These are phyloP conservation scores for Siderastrea siderea DNA, from an alignment of 92 coral and sea anemone species.

Conservation along the genomic window DNA sequence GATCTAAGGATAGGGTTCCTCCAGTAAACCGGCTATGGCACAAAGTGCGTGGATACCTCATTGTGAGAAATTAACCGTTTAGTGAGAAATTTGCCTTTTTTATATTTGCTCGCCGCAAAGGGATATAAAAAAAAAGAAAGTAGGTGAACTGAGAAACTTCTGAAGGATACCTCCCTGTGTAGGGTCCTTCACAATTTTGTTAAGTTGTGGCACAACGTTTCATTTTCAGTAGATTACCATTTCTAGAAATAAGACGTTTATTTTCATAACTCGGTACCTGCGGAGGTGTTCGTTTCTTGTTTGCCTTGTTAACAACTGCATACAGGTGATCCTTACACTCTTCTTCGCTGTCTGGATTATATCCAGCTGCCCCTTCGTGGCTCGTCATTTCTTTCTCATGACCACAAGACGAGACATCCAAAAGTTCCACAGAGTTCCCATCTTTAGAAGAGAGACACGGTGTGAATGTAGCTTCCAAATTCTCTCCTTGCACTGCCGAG, in stretches of 20 bases:
- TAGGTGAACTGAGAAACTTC: too few species aligned
- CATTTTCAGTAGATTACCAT: not conserved
- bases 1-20: too few species aligned
- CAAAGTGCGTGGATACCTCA: too few species aligned
- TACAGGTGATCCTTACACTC: not conserved
- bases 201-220: not conserved
- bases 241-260: too few species aligned
- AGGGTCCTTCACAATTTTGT: too few species aligned
- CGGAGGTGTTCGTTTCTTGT: not conserved
- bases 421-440: not conserved
- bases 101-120: too few species aligned
- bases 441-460: not conserved
- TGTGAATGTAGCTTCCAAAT: not conserved
- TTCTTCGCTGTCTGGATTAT: not conserved
- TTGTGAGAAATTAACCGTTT: too few species aligned
- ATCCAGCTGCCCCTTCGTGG: not conserved
- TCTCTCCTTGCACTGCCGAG: not conserved
- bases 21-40: too few species aligned
- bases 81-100: too few species aligned
- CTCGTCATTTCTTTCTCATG: not conserved
- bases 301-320: slow-evolving; percentile 2
- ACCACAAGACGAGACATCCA: not conserved
- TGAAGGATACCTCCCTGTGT: too few species aligned
- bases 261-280: not conserved
- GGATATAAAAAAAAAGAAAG: too few species aligned